Percentiles rank a stretch among this genome's conserved stretches.
phyloP scores from a whole-genome alignment of 2,797 vertebrate species.

The Onychomys torridus region DNA sequence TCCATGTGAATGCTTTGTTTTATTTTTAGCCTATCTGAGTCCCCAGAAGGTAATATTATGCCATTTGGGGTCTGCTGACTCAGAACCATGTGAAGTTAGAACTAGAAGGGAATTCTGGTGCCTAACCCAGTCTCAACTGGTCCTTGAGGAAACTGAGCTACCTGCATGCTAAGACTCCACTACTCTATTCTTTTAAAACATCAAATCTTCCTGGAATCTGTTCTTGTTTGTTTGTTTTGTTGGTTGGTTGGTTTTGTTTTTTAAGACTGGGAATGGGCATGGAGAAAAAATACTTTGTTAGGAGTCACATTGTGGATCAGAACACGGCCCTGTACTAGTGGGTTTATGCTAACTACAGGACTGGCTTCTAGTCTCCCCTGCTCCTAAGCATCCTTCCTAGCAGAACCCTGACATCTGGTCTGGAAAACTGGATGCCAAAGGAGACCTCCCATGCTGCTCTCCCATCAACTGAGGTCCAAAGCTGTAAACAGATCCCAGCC shows the following conservation, averaged over 20 bases:
- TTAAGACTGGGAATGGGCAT: background rate
- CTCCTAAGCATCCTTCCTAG: background rate
- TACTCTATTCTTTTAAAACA: background rate
- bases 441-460: background rate
- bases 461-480: background rate
- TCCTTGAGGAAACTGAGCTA: constrained; percentile 1
- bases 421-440: background rate
- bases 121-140: background rate
- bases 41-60: background rate
- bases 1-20: background rate
- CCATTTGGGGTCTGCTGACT: constrained; percentile 20
- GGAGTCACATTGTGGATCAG: background rate
- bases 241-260: constrained; percentile 6
- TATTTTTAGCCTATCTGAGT: constrained; percentile 1
- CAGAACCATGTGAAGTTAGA: background rate
- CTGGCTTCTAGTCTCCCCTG: background rate
- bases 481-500: background rate
- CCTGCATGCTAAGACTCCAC: background rate
- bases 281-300: background rate
- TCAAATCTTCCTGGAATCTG: constrained; percentile 14
- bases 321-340: background rate
- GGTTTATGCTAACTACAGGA: background rate
- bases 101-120: background rate
- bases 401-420: background rate
- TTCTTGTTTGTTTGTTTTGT: background rate